A percentile compares a stretch with the other conserved stretches of the same genome.
phyloP scores from a whole-genome alignment of 2,113 vertebrate genomes.

The Rattus rattus region DNA sequence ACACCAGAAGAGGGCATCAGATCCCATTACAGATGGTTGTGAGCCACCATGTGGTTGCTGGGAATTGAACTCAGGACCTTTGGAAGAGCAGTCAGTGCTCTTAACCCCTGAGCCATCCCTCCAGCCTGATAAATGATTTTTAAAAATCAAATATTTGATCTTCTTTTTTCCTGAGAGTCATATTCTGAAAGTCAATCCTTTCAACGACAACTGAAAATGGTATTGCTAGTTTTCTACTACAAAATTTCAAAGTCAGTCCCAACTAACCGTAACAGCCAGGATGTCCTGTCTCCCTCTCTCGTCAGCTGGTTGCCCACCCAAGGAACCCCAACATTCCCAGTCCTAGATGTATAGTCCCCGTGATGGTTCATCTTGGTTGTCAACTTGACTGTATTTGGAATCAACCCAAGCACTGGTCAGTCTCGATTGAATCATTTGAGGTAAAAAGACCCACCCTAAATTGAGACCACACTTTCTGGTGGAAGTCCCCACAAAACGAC shows the following conservation, averaged over 20 bases:
- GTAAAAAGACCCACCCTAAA: too few relatives aligned
- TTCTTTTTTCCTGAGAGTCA: constrained; percentile 39
- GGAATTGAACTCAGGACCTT: too few relatives aligned
- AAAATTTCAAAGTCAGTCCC: constrained; percentile 29
- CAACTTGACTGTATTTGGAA: neutral
- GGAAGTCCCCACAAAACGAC: neutral
- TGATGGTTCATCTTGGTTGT: neutral
- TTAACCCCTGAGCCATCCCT: too few relatives aligned
- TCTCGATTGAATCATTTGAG: neutral
- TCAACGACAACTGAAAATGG: constrained; percentile 10
- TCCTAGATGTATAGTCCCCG: neutral
- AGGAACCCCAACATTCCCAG: neutral
- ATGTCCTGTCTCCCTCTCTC: neutral
- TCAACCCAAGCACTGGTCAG: neutral
- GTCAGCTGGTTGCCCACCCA: neutral
- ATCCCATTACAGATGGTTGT: too few relatives aligned
- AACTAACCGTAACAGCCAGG: neutral
- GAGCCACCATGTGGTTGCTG: too few relatives aligned
- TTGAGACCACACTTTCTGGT: neutral
- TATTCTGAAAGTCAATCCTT: neutral
- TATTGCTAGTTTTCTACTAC: neutral
- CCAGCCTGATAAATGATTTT: neutral
- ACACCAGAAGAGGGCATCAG: too few relatives aligned
- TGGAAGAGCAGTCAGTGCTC: too few relatives aligned
- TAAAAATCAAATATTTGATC: constrained; percentile 2